A percentile compares a stretch with the other conserved stretches of the same genome.
These are phyloP conservation scores for Sepiola atlantica DNA, from an alignment of 2,888 invertebrate genomes.

Conservation along the genomic window DNA sequence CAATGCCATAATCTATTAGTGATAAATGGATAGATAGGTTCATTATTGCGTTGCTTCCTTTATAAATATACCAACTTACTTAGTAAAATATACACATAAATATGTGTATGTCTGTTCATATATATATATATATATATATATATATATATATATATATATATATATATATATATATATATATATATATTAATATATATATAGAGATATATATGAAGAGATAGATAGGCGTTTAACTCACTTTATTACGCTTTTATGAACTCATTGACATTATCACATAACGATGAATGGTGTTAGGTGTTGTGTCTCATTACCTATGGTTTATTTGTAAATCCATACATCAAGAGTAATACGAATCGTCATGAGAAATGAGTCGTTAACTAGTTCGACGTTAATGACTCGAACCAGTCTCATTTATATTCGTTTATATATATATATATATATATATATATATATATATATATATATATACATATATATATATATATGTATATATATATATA, in stretches of 20 bases:
- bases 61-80: too few species aligned
- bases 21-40: too few species aligned
- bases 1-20: too few species aligned
- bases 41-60: too few species aligned
- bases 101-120: neutral
- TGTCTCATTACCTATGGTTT: neutral
- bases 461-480: too few species aligned
- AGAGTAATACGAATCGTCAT: neutral
- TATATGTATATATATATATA: too few species aligned
- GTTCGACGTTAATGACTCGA: neutral
- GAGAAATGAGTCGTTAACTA: neutral
- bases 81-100: neutral
- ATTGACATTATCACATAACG: neutral
- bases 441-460: too few species aligned
- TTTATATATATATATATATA: too few species aligned
- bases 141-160: neutral
- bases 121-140: slow-evolving; percentile 32
- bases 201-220: too few species aligned
- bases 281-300: neutral
- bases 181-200: neutral
- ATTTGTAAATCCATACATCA: neutral
- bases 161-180: neutral
- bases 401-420: too few species aligned
- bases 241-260: neutral
- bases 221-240: too few species aligned